Base-by-base conservation (phyloP, 2,113 vertebrate species). In the Phaethornis superciliosus region DNA sequence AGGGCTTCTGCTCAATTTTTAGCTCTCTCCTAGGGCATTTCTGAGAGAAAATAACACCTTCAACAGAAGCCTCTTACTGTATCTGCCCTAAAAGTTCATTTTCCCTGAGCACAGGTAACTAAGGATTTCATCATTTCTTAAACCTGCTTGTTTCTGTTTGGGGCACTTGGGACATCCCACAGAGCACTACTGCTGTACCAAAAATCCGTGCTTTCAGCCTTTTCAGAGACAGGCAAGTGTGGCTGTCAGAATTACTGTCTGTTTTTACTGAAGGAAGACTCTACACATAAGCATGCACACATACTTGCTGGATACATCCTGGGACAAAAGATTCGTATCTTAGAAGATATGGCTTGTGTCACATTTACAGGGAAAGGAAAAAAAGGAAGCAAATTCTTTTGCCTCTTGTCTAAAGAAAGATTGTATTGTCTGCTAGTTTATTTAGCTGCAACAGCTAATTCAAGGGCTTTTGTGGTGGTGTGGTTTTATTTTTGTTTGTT, bases 221-320 rank as follows among this genome's bases (percentile, higher is more conserved):
- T 85, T 80, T 81, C 51, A 55, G 56, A 46, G 60, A 62, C 15
- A 20, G 58, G 37, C 42, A 84, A 54, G 10, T 18, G 28, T 33
- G 54, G 71, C 32, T 85, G 59, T 75, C 30, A 68, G 65, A 94
- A 76, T 69, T 85, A 47, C n/a, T 49, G 21, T 9, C 49, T 49
- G 6, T 1, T 86, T 77, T 58, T 10, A 3, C 4, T 3, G 3
- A 64, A 91, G 64, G 30, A 83, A 46, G n/a, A 37, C 60, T 56
- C n/a, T 32, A 51, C 22, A 22, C 1, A 1, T 26, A 44, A 0
- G 1, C 9, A 20, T 16, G 5, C 0, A 0, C 52, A 54, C 2
- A 3, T n/a, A n/a, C 16, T 52, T 0, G 1, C 6, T 1, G 10
- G 67, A n/a, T 74, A 40, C 16, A 52, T 44, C 52, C 51, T 91